phyloP scores from a whole-genome alignment of 2,797 vertebrate genomes.

The Poecilia picta region DNA sequence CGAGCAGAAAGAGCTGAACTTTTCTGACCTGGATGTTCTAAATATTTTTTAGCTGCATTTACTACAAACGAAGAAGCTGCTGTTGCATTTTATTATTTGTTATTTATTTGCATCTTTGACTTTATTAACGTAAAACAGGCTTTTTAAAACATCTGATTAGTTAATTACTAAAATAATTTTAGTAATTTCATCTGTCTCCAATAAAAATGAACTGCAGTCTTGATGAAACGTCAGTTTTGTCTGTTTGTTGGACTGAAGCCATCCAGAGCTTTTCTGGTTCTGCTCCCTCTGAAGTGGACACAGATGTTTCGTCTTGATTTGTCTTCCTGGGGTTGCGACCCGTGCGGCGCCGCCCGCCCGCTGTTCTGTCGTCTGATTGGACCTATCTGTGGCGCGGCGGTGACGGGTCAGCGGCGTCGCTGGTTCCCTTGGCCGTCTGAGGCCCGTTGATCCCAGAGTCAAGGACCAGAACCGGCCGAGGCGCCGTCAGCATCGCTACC shows the following conservation, averaged over 20 bases:
- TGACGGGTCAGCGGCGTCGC: conserved; percentile 42
- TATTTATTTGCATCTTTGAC: no score
- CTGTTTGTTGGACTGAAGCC: not conserved
- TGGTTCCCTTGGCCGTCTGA: conserved; percentile 36
- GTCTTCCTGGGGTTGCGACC: conserved; percentile 42
- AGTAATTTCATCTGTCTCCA: no score
- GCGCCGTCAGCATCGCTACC: conserved; percentile 43
- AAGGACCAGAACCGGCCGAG: conserved; percentile 40
- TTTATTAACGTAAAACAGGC: no score
- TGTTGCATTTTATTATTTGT: no score
- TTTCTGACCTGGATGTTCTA: no score
- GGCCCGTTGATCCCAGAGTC: conserved; percentile 62
- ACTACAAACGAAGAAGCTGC: no score
- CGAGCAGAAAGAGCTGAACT: no score
- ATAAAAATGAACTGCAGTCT: no score
- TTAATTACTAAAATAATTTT: no score
- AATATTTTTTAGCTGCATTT: no score
- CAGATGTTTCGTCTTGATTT: conserved; percentile 22
- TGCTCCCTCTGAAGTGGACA: conserved; percentile 26
- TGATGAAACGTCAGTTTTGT: no score
- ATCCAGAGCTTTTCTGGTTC: not conserved
- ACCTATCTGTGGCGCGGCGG: conserved; percentile 21
- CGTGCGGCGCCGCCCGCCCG: conserved; percentile 6
- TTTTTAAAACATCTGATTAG: no score
- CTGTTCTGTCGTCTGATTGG: conserved; percentile 43